Percentiles rank a stretch among this genome's conserved stretches.
phyloP scores from a whole-genome alignment of 1,140 invertebrate species.

The Anagrus nilaparvatae region DNA sequence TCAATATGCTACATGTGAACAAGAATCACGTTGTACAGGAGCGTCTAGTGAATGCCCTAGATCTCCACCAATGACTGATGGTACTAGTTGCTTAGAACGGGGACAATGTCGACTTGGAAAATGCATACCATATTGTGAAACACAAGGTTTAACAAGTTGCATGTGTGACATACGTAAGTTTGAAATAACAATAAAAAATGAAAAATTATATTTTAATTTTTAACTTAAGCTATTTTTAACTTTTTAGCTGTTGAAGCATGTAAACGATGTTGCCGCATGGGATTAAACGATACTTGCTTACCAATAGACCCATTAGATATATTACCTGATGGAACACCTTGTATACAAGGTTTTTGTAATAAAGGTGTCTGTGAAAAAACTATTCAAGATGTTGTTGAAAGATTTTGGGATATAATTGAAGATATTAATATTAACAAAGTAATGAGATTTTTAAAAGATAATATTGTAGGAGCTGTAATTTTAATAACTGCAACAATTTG shows the following conservation, averaged over 20 bases:
- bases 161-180: conserved; percentile 85
- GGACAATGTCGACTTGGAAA: conserved; percentile 77
- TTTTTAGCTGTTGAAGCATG: conserved; percentile 70
- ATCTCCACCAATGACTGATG: conserved; percentile 78
- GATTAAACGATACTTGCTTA: conserved; percentile 83
- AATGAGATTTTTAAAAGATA: conserved; percentile 73
- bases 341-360: conserved; percentile 92
- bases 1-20: conserved; percentile 80
- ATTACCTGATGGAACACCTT: conserved; percentile 86
- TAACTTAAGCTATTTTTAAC: conserved; percentile 15
- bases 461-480: conserved; percentile 84
- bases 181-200: conserved; percentile 7
- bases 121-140: conserved; percentile 89
- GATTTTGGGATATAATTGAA: conserved; percentile 95
- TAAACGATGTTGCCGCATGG: conserved; percentile 81
- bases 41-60: conserved; percentile 61
- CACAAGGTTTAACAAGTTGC: conserved; percentile 81
- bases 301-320: conserved; percentile 79
- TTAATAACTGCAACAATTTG: conserved; percentile 81
- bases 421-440: conserved; percentile 93
- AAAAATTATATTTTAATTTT: conserved; percentile 7
- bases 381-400: conserved; percentile 86
- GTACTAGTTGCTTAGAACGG: conserved; percentile 76
- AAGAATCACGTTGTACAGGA: conserved; percentile 66
- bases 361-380: conserved; percentile 90